Conservation (phyloP, 2,797 vertebrate species). For the Euphonia xanthogaster region DNA sequence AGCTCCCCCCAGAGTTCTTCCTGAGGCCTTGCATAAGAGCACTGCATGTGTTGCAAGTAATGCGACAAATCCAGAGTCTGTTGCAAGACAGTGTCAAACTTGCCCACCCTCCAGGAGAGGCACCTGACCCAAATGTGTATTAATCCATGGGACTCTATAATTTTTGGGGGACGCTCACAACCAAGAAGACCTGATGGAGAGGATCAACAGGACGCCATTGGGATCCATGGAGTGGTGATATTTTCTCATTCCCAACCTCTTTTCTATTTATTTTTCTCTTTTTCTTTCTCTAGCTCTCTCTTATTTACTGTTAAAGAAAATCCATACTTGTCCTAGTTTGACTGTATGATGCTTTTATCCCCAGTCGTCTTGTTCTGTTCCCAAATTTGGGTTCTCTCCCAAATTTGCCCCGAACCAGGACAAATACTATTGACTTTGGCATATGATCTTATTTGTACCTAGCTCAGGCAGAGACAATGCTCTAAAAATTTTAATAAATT, state of each 20-base stretch:
- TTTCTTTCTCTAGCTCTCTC: neutral
- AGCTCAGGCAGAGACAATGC: neutral
- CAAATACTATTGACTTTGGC: neutral
- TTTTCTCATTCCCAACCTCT: neutral
- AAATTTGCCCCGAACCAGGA: no score
- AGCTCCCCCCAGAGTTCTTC: neutral
- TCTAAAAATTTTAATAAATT: neutral
- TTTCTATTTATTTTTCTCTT: neutral
- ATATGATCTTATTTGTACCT: neutral
- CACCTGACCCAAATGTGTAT: neutral
- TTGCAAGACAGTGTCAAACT: neutral
- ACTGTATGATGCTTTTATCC: no score
- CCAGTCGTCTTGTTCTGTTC: no score
- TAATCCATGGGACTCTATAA: neutral
- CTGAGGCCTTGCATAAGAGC: neutral
- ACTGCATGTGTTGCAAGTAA: neutral
- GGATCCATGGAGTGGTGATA: neutral
- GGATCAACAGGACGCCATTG: accelerated
- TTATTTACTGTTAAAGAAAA: neutral
- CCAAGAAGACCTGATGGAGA: neutral
- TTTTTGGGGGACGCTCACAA: neutral
- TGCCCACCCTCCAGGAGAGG: neutral
- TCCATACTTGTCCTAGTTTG: no score
- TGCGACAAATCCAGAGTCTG: no score
- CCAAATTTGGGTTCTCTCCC: no score